Base-by-base conservation (phyloP, 2,113 vertebrate genomes). In the Phodopus roborovskii region DNA sequence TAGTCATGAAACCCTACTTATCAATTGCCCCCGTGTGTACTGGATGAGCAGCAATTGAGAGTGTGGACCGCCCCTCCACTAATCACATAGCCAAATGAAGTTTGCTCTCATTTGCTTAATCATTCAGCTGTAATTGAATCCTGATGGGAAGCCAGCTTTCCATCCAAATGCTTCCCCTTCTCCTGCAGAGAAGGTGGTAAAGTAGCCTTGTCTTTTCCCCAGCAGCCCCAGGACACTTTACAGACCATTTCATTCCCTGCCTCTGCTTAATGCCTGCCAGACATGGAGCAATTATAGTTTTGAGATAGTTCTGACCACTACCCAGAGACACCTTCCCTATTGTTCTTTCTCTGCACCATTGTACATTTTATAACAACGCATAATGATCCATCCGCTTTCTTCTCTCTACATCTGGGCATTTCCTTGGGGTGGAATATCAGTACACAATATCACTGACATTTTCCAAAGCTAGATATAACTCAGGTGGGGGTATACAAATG, bases 41-140 rank as follows among this genome's bases (percentile, higher is more conserved):
- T 17, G 30, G 60, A 22, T 78, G 30, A 60, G 28, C 45, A 39
- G 19, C 71, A 39, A 48, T 70, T 70, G 0, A 0, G 6, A 48
- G 48, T 48, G 73, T 1, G 53, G n/a, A n/a, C 90, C 0, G 0
- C 77, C 85, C 78, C 36, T 94, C 45, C 10, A 12, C 91, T 92
- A 91, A 88, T 73, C 82, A 62, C 22, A 9, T 68, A 2, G 0
- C 39, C 93, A 78, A 94, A 93, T 96, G 64, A 48, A 94, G 79
- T 97, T 95, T 79, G 28, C 39, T 90, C 95, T 91, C 84, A 93
- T 97, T 90, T 92, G 39, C 73, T 95, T 96, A 95, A 97, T 90
- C 71, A 74, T 81, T 96, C 97, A 94, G 90, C 84, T 97, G 7
- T 92, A 95, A 92, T 83, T 92, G 95, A 95, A 85, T 95, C 92